Percentiles rank a stretch among this genome's conserved stretches.
Evolutionary conservation across 2,113 vertebrate genomes (phyloP).

Genomic region (Baryphthengus martii): DNA sequence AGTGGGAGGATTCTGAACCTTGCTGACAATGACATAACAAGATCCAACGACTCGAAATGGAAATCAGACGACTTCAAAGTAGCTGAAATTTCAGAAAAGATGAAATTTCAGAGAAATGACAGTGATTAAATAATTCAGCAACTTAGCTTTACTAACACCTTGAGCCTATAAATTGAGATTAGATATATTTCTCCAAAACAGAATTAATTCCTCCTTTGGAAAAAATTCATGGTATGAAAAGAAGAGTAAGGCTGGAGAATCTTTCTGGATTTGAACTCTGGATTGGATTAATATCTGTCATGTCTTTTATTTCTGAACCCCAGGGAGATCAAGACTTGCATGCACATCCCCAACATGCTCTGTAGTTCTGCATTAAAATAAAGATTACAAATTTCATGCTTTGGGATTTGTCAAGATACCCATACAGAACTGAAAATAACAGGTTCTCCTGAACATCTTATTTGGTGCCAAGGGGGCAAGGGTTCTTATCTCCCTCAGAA

Average conservation of each 20-base stretch:
- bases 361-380: not conserved
- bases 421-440: not conserved
- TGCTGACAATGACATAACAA: conserved; percentile 38
- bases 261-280: not conserved
- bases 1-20: conserved; percentile 45
- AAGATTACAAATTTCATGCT: not conserved
- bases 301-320: not conserved
- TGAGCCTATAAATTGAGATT: not conserved
- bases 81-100: not conserved
- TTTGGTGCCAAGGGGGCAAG: not conserved
- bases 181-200: not conserved
- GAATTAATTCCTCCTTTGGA: not conserved
- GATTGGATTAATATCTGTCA: not conserved
- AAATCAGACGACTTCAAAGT: conserved; percentile 46
- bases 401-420: not conserved
- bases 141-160: not conserved
- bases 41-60: conserved; percentile 17
- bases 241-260: not conserved
- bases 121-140: not conserved
- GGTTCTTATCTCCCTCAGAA: not conserved
- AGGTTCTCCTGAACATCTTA: not conserved
- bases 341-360: not conserved
- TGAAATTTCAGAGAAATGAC: not conserved
- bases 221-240: not conserved
- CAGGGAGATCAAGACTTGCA: not conserved